A percentile compares a stretch with the other conserved stretches of the same genome.
Evolutionary conservation across 2,113 vertebrate species (phyloP).

Genomic region (Spilogale gracilis): DNA sequence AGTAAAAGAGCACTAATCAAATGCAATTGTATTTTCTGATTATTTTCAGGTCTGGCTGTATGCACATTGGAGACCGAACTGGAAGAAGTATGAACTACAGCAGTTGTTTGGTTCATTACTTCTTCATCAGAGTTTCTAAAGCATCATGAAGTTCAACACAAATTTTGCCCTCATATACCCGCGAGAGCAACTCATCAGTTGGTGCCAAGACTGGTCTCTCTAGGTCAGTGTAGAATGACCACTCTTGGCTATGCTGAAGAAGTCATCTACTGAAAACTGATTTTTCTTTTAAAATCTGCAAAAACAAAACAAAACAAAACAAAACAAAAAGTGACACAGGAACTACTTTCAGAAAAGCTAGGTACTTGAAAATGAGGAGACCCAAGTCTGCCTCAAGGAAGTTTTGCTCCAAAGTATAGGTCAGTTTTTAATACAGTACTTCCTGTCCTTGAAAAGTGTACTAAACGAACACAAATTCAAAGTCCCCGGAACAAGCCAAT

Average conservation of each 20-base stretch:
- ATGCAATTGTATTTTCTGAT: no score
- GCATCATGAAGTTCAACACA: neutral
- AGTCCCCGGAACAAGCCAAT: neutral
- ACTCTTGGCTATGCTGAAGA: neutral
- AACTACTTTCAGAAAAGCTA: neutral
- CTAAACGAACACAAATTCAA: neutral
- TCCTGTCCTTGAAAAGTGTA: neutral
- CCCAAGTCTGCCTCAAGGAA: neutral
- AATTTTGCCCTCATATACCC: neutral
- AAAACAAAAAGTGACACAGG: neutral
- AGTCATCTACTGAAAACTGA: neutral
- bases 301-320: neutral
- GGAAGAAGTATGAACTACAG: no score
- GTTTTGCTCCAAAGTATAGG: neutral
- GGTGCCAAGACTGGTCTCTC: neutral
- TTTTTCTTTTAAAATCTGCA: neutral
- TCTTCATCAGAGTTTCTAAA: neutral
- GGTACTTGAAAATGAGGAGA: constrained; percentile 21
- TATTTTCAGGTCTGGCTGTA: neutral
- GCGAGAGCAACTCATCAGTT: neutral
- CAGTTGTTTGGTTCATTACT: neutral
- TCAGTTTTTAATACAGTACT: neutral
- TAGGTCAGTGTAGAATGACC: neutral
- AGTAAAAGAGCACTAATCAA: fast-evolving
- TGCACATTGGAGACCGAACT: neutral